phyloP scores from a whole-genome alignment of 2,113 vertebrate genomes.

The Coreoperca whiteheadi region DNA sequence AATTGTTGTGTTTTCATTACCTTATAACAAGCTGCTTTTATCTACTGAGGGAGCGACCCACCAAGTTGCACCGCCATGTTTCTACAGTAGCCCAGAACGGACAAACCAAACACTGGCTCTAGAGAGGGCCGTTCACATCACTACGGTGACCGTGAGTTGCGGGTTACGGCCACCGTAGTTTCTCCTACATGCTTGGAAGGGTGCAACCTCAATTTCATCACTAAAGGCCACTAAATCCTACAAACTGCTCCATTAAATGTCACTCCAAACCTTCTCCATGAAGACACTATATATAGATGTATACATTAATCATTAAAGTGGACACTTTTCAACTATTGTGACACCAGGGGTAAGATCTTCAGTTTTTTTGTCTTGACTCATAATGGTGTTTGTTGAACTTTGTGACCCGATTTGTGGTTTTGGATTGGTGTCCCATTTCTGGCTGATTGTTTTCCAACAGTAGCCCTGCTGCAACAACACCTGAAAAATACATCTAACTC shows the following conservation, averaged over 20 bases:
- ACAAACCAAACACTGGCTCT: too few relatives aligned
- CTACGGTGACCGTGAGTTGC: too few relatives aligned
- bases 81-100: too few relatives aligned
- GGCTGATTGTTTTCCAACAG: slow-evolving; percentile 33
- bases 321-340: neutral
- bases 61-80: too few relatives aligned
- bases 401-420: slow-evolving; percentile 30
- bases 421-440: slow-evolving; percentile 23
- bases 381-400: slow-evolving; percentile 40
- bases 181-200: too few relatives aligned
- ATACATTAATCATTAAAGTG: neutral
- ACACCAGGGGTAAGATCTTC: neutral
- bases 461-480: slow-evolving; percentile 8
- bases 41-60: too few relatives aligned
- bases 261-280: neutral
- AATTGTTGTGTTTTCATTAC: too few relatives aligned
- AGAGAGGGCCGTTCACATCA: too few relatives aligned
- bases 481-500: slow-evolving; percentile 24
- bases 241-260: neutral
- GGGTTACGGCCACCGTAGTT: too few relatives aligned
- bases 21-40: too few relatives aligned
- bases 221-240: too few relatives aligned
- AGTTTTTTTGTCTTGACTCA: slow-evolving; percentile 9
- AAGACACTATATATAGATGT: neutral
- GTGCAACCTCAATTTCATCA: too few relatives aligned